A percentile compares a stretch with the other conserved stretches of the same genome.
Evolutionary conservation across 2,888 invertebrate species (phyloP).

Genomic region (Ellobium chinense): DNA sequence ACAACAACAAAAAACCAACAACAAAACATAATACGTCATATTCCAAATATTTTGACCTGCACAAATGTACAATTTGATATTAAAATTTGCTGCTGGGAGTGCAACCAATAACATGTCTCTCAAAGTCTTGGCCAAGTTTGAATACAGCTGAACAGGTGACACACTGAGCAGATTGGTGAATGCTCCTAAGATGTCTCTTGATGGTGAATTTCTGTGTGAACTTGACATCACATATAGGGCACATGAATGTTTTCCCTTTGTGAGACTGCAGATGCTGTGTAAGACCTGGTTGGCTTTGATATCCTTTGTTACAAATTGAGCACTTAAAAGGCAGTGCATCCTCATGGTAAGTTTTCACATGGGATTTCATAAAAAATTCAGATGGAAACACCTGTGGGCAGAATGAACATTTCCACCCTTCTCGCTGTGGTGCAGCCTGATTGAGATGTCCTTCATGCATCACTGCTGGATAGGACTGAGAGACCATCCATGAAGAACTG

Average conservation of each 20-base stretch:
- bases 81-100: no score
- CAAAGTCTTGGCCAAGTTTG: slow-evolving; percentile 29
- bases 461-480: no score
- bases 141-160: slow-evolving; percentile 9
- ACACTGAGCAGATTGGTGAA: slow-evolving; percentile 30
- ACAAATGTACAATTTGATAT: no score
- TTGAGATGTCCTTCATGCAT: no score
- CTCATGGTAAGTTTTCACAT: slow-evolving; percentile 12
- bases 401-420: slow-evolving; percentile 8
- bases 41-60: no score
- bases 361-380: slow-evolving; percentile 10
- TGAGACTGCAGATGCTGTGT: slow-evolving; percentile 32
- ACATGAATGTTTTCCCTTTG: slow-evolving; percentile 29
- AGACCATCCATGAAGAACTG: no score
- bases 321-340: slow-evolving; percentile 8
- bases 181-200: slow-evolving; percentile 20
- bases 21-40: no score
- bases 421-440: no score
- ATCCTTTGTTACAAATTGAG: slow-evolving; percentile 27
- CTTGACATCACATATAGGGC: slow-evolving; percentile 33
- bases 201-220: slow-evolving; percentile 39
- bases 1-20: no score
- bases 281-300: slow-evolving; percentile 17
- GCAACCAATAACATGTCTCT: slow-evolving; percentile 22
- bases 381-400: neutral